Conservation (phyloP, 2,888 invertebrate genomes). For the Polyommatus icarus region DNA sequence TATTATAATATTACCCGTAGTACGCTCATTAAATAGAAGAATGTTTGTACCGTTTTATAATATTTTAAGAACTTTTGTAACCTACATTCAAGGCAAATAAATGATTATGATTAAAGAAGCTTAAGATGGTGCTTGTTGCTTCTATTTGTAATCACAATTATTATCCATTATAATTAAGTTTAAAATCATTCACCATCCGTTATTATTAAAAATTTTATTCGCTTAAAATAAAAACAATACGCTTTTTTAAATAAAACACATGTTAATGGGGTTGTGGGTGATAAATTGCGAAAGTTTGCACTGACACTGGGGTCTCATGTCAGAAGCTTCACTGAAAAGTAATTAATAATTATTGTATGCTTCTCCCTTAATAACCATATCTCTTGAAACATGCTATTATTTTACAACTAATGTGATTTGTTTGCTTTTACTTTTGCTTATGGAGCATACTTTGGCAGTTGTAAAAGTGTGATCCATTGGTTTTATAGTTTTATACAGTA, state of each 20-base stretch:
- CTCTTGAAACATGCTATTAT: not conserved
- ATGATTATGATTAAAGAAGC: not conserved
- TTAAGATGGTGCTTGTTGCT: not conserved
- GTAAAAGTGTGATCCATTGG: too few species aligned
- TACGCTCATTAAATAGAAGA: too few species aligned
- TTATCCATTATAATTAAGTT: too few species aligned
- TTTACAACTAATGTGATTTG: not conserved
- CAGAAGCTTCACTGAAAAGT: not conserved
- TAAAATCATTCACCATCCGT: too few species aligned
- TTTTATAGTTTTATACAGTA: too few species aligned
- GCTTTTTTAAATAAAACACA: conserved; percentile 26
- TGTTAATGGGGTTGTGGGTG: conserved; percentile 15
- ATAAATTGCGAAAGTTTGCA: conserved; percentile 30
- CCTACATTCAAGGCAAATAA: too few species aligned
- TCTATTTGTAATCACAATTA: not conserved
- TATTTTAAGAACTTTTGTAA: too few species aligned
- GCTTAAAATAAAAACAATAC: conserved; percentile 1
- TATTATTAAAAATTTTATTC: too few species aligned
- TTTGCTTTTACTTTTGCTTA: not conserved
- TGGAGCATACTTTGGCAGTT: too few species aligned
- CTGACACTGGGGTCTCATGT: not conserved
- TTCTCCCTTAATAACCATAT: not conserved
- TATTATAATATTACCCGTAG: too few species aligned
- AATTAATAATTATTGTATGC: not conserved
- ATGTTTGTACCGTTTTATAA: too few species aligned